Base-by-base conservation (phyloP, 2,888 invertebrate species). In the Callyntrura sp. region DNA sequence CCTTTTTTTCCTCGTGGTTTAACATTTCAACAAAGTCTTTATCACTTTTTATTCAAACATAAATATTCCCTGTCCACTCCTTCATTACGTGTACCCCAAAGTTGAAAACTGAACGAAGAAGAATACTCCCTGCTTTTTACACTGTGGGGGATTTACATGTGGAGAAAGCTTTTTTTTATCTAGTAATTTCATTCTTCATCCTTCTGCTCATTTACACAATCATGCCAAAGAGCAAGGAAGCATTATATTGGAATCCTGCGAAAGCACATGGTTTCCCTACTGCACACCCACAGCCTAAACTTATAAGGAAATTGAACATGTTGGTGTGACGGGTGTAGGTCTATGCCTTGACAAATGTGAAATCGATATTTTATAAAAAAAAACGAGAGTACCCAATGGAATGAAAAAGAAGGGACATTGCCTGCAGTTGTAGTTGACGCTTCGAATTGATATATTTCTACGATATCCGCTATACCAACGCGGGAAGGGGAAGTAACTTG, bases 311-410 rank as follows among this genome's bases (percentile, higher is more conserved):
- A 88, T 88, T 83, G 88, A 88, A 88, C 88, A 83, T 83, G 88
- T 83, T 88, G 48, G 65, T 23, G 73, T 83, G 88, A 88, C 88
- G 78, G 88, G 43, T 35, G 76, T 76, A 83, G 83, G 83, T 73
- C 78, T 84, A 83, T 78, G 85, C 85, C 90, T 92, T 93, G 93
- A 93, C 92, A 92, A 93, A 93, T 93, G 93, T 79, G 93, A 93
- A 93, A 93, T 93, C 93, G 90, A 93, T 93, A 93, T 85, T 89
- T 90, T 92, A 70, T 88, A 91, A 82, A 91, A 88, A 91, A 87
- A 62, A 35, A 35, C 35, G 35, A 84, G 84, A 90, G 81, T 43
- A 81, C 57, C 73, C 51, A 79, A 84, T 65, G 60, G 73, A 68
- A 70, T 45, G 70, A 45, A 70, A 70, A 17, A 43, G 20, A 70